Evolutionary conservation across 2,797 vertebrate genomes (phyloP).

Genomic region (Pempheris klunzingeri): DNA sequence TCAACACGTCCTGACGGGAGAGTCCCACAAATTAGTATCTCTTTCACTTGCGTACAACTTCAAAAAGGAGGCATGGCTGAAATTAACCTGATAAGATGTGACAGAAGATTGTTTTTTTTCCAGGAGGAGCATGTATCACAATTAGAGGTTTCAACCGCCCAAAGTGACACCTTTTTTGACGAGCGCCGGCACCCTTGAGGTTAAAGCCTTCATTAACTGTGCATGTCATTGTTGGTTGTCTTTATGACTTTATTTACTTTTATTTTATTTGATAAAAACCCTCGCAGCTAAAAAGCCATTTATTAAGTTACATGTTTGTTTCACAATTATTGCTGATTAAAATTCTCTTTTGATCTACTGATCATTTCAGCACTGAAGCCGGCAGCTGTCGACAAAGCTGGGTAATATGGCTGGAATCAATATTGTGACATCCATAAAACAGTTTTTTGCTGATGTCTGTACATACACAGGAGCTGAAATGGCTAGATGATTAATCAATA

Average conservation of each 20-base stretch:
- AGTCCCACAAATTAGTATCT: conserved; percentile 7
- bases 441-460: too few relatives aligned
- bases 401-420: not conserved
- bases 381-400: not conserved
- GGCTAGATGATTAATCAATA: too few relatives aligned
- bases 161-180: too few relatives aligned
- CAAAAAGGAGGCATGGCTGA: not conserved
- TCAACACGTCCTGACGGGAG: conserved; percentile 45
- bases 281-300: not conserved
- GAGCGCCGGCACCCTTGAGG: too few relatives aligned
- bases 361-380: too few relatives aligned
- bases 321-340: not conserved
- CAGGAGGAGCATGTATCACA: not conserved
- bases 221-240: too few relatives aligned
- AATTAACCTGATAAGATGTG: not conserved
- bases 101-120: not conserved
- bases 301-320: too few relatives aligned
- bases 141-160: too few relatives aligned
- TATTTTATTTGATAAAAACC: too few relatives aligned
- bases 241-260: too few relatives aligned
- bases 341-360: not conserved
- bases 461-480: not conserved
- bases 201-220: too few relatives aligned
- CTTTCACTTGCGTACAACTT: not conserved
- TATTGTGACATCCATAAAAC: too few relatives aligned